Conservation (phyloP, 2,797 vertebrate genomes). For the Rhabdophis nuchalis region DNA sequence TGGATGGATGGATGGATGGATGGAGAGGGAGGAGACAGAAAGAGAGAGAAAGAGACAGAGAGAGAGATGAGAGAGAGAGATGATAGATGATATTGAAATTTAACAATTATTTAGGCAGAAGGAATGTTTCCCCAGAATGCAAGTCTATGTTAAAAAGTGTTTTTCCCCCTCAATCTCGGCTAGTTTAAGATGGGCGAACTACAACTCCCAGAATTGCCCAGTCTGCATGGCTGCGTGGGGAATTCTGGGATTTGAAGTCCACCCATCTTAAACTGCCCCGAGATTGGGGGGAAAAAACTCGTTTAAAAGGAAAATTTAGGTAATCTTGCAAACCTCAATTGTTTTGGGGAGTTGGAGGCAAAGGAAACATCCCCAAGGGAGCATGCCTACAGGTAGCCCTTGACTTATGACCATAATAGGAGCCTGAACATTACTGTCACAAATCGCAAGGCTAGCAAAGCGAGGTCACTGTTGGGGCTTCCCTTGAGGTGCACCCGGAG, state of each 20-base stretch:
- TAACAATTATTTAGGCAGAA: not conserved
- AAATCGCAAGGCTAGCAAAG: not conserved
- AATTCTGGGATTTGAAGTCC: not conserved
- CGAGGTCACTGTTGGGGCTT: too few species aligned
- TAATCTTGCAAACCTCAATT: not conserved
- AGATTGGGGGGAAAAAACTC: not conserved
- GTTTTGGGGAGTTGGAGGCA: too few species aligned
- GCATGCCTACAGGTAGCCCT: not conserved
- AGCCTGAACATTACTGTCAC: not conserved
- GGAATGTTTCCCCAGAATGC: not conserved
- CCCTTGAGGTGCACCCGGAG: too few species aligned
- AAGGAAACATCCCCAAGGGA: not conserved
- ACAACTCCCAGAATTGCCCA: too few species aligned
- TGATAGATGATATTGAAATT: not conserved
- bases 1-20: too few species aligned
- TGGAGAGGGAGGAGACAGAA: too few species aligned
- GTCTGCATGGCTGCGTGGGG: not conserved
- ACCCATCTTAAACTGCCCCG: not conserved
- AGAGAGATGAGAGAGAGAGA: too few species aligned
- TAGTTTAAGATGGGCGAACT: too few species aligned
- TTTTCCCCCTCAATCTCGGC: too few species aligned
- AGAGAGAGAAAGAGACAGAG: too few species aligned
- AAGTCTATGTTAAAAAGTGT: not conserved
- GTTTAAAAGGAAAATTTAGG: not conserved
- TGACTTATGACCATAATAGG: not conserved